Evolutionary conservation across 2,888 invertebrate genomes (phyloP), one percentile per base, ranked within the genome.

Genomic region (Plagodis pulveraria): DNA sequence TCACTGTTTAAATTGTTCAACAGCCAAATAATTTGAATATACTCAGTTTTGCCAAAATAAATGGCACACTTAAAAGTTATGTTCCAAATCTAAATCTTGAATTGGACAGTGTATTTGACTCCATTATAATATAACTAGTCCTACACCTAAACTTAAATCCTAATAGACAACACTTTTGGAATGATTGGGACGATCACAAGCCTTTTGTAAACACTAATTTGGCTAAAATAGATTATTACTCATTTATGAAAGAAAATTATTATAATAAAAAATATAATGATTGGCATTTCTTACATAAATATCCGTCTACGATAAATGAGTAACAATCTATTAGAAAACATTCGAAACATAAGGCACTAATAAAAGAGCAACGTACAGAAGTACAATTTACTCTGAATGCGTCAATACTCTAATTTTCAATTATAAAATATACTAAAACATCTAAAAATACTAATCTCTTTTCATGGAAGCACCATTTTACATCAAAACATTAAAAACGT

Each of bases 181-280:
- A 90, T 89, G 87, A 80, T 84, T 83, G 78, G 57, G 64, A 77
- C 67, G 66, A 82, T 89, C 90, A 91, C 90, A 90, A 90, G 89
- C 89, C 90, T 90, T 90, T 22, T 44, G 7, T 12, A 47, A 54
- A 51, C 50, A 62, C 45, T 35, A 48, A 54, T 52, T 57, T 36
- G 48, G 48, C 52, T 50, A 55, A 48, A 9, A 7, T 32, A 22
- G 33, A 38, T 38, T 10, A 34, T 52, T 48, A 48, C 22, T 44
- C 48, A 44, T 43, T 34, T 42, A 42, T 36, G 9, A 8, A 36
- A 9, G 5, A 10, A 41, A 10, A 41, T n/a, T n/a, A n/a, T n/a
- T 40, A 40, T 10, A 40, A 40, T 10, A 10, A 36, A 8, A 40
- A 10, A 10, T 10, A 10, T 10, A 10, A 40, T n/a, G 22, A 5